Conservation (phyloP, 2,113 vertebrate genomes). For the Aptenodytes patagonicus region DNA sequence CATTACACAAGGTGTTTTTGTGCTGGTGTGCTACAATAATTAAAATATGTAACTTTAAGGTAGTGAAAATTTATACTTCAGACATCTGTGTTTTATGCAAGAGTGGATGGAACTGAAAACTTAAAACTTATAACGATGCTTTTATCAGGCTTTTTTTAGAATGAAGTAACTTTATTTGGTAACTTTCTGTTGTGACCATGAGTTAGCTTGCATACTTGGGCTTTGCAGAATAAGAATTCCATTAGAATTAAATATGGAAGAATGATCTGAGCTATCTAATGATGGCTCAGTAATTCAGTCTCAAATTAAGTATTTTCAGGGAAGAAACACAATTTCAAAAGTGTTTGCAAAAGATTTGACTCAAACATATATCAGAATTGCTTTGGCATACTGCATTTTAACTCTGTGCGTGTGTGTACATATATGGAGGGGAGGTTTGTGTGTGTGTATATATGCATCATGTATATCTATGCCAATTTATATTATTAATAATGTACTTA, state of each 20-base stretch:
- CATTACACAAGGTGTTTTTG: not conserved
- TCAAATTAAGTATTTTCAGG: not conserved
- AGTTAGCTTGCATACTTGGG: not conserved
- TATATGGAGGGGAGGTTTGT: not conserved
- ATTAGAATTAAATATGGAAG: not conserved
- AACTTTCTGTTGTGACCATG: not conserved
- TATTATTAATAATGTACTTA: not conserved
- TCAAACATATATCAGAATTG: not conserved
- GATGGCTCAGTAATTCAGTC: not conserved
- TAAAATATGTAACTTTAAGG: not conserved
- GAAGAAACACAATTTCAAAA: not conserved
- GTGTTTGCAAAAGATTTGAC: not conserved
- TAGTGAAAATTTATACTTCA: not conserved
- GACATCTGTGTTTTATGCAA: not conserved
- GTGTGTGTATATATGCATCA: not conserved
- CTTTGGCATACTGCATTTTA: not conserved
- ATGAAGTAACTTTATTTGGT: not conserved
- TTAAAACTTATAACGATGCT: not conserved
- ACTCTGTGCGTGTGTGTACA: not conserved
- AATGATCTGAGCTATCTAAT: not conserved
- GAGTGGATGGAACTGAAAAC: not conserved
- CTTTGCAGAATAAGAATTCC: not conserved
- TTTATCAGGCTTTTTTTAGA: not conserved
- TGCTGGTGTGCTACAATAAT: not conserved
- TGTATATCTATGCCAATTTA: not conserved